Conservation (phyloP, 2,888 invertebrate species). For the Mythimna impura region DNA sequence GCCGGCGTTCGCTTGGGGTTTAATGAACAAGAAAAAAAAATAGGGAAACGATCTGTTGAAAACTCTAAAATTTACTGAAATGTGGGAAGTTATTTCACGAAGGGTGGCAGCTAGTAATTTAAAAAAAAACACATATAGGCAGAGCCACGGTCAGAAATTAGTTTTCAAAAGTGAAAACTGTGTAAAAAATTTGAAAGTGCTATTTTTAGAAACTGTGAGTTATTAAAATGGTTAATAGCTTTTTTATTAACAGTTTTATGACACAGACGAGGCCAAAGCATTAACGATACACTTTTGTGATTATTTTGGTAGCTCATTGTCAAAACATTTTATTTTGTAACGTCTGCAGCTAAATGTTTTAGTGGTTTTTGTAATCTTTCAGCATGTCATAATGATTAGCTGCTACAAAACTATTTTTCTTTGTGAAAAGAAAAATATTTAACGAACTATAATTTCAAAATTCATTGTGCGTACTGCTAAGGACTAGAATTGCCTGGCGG, state of each 20-base stretch:
- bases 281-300: constrained; percentile 8
- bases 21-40: too few relatives aligned
- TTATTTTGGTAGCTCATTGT: constrained; percentile 16
- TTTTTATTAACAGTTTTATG: constrained; percentile 37
- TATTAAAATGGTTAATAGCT: constrained; percentile 23
- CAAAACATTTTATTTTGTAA: background rate
- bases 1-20: too few relatives aligned
- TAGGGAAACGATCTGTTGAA: too few relatives aligned
- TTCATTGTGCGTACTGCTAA: too few relatives aligned
- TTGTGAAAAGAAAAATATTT: background rate
- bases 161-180: background rate
- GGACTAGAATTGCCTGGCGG: too few relatives aligned
- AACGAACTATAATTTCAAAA: too few relatives aligned
- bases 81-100: too few relatives aligned
- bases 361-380: background rate
- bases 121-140: too few relatives aligned
- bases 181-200: background rate
- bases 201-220: constrained; percentile 14
- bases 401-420: background rate
- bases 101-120: too few relatives aligned
- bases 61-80: too few relatives aligned
- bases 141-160: background rate
- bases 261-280: constrained; percentile 21
- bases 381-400: too few relatives aligned
- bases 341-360: background rate